Conservation (phyloP, 2,888 invertebrate genomes). For the Limnephilus rhombicus region DNA sequence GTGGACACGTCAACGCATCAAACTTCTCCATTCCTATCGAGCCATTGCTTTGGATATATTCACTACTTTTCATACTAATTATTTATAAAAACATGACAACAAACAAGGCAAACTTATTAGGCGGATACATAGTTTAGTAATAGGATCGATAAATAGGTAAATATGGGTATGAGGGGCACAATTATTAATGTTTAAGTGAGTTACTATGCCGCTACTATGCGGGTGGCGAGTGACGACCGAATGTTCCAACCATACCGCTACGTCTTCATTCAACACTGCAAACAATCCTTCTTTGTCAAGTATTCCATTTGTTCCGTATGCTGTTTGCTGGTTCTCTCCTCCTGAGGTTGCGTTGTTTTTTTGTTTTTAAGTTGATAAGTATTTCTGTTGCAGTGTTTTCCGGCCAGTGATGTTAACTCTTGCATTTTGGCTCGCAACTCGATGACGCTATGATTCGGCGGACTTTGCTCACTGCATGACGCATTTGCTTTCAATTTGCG, state of each 20-base stretch:
- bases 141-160: slow-evolving; percentile 50
- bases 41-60: slow-evolving; percentile 46
- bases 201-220: slow-evolving; percentile 54
- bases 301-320: neutral
- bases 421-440: slow-evolving; percentile 49
- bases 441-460: neutral
- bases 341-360: neutral
- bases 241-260: slow-evolving; percentile 32
- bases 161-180: slow-evolving; percentile 51
- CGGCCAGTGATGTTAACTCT: slow-evolving; percentile 55
- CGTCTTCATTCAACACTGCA: slow-evolving; percentile 35
- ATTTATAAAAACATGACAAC: slow-evolving; percentile 45
- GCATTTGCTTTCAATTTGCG: slow-evolving; percentile 97
- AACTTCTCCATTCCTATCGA: slow-evolving; percentile 36
- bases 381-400: slow-evolving; percentile 18
- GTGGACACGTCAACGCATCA: slow-evolving; percentile 35
- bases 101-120: slow-evolving; percentile 49
- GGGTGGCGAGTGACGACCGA: slow-evolving; percentile 55
- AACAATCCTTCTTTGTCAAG: neutral
- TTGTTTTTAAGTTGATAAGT: slow-evolving; percentile 33
- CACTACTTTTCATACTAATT: slow-evolving; percentile 24
- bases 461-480: slow-evolving; percentile 89
- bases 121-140: slow-evolving; percentile 44
- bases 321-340: neutral
- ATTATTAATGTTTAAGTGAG: slow-evolving; percentile 46